Conservation (phyloP, 2,888 invertebrate species). For the Drosophila longiperda region DNA sequence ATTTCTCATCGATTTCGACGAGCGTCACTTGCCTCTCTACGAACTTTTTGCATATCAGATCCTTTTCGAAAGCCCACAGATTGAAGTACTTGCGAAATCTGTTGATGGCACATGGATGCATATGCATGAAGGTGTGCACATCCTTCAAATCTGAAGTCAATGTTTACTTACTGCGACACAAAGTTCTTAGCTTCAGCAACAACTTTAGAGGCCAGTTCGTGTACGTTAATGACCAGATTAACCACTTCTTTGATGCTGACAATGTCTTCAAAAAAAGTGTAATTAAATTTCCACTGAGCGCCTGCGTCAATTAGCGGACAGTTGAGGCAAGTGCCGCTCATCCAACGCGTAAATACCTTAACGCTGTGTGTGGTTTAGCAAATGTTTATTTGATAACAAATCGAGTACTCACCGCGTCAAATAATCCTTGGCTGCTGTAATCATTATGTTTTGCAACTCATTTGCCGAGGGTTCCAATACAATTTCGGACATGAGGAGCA, state of each 20-base stretch:
- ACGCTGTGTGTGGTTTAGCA: conserved; percentile 85
- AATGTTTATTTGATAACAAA: too few relatives aligned
- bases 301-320: conserved; percentile 86
- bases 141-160: not conserved
- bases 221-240: conserved; percentile 88
- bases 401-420: conserved; percentile 87
- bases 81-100: conserved; percentile 91
- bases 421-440: conserved; percentile 91
- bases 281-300: conserved; percentile 86
- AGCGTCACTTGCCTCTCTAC: conserved; percentile 88
- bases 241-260: conserved; percentile 89
- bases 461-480: conserved; percentile 90
- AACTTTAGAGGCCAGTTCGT: conserved; percentile 88
- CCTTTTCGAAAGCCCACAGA: conserved; percentile 92
- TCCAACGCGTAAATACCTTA: conserved; percentile 93
- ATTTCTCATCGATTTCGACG: conserved; percentile 91
- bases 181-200: conserved; percentile 87
- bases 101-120: conserved; percentile 1
- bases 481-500: conserved; percentile 91
- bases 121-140: not conserved
- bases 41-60: conserved; percentile 91
- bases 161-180: conserved; percentile 61
- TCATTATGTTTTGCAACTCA: conserved; percentile 91
- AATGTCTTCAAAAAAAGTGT: conserved; percentile 92
- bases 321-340: conserved; percentile 91